Base-by-base conservation (phyloP, 2,888 invertebrate species). In the Pecten maximus region DNA sequence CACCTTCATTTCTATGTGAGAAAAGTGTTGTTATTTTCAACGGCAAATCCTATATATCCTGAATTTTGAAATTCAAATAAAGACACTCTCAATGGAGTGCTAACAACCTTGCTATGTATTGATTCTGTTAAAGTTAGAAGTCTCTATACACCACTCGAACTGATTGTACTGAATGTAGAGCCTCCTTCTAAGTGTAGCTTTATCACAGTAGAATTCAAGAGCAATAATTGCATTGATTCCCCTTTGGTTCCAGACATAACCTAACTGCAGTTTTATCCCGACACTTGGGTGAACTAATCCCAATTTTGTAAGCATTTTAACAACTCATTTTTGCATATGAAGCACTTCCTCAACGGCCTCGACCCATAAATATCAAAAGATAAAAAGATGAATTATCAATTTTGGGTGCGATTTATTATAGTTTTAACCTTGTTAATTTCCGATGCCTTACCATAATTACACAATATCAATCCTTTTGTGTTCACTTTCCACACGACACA, bases 381-480 rank as follows among this genome's bases (percentile, higher is more conserved):
- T 74, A 35, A 35, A 4, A 74, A 74, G 28, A 74, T 28, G 35
- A 35, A 74, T 35, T 74, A 35, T 35, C 35, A 35, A 74, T 74
- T 35, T 35, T 74, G n/a, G 15, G 74, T 74, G 35, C 35, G 74
- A 74, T 74, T 35, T 74, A 74, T 60, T 60, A n/a, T 23, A 23
- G 60, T 74, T 74, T 74, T 74, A 74, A 74, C 74, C 35, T 10
- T 35, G 12, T 74, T 74, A 74, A 35, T 74, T 28, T 12, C 35
- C 74, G 35, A 4, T 74, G 74, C 74, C 74, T 74, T 12, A 23
- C 74, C 23, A 74, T 74, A 35, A 74, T 74, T 74, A 35, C 74
- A 74, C 74, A 74, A 60, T 60, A 60, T 60, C 60, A 60, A 74
- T 74, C 74, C 74, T 35, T 74, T 74, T 74, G 74, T 74, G 74